Evolutionary conservation across 2,797 vertebrate species (phyloP).

Genomic region (Chelidonichthys spinosus): DNA sequence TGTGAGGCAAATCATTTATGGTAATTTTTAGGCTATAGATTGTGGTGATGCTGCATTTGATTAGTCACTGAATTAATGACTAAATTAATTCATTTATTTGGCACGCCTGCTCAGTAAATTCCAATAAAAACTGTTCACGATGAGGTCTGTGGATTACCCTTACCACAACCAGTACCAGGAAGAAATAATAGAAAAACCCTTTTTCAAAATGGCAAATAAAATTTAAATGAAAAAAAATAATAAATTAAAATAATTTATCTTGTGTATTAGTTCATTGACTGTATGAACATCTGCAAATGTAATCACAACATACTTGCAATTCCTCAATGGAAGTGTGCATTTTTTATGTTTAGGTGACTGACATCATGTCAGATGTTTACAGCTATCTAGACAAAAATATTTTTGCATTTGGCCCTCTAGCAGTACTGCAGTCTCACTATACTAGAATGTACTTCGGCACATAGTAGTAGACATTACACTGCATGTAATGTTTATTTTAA

Average conservation of each 20-base stretch:
- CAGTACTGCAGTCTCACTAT: neutral
- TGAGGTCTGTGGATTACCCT: neutral
- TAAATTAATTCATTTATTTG: neutral
- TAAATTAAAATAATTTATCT: neutral
- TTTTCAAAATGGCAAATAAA: neutral
- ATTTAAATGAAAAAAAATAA: neutral
- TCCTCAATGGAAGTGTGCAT: neutral
- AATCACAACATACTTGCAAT: neutral
- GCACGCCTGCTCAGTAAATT: neutral
- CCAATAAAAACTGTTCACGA: neutral
- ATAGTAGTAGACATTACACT: neutral
- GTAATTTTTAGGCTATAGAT: neutral
- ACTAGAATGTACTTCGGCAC: neutral
- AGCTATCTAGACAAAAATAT: neutral
- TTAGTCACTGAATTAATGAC: neutral
- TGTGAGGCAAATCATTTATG: neutral
- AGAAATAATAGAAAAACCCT: neutral
- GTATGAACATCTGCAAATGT: constrained; percentile 6
- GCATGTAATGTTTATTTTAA: neutral
- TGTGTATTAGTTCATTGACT: neutral
- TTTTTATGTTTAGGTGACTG: constrained; percentile 1
- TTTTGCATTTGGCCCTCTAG: neutral
- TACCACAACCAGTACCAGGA: neutral
- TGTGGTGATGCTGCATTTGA: neutral
- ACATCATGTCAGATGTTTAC: neutral